A percentile compares a stretch with the other conserved stretches of the same genome.
Conservation (phyloP, 2,113 vertebrate genomes). For the Dasyprocta punctata region DNA sequence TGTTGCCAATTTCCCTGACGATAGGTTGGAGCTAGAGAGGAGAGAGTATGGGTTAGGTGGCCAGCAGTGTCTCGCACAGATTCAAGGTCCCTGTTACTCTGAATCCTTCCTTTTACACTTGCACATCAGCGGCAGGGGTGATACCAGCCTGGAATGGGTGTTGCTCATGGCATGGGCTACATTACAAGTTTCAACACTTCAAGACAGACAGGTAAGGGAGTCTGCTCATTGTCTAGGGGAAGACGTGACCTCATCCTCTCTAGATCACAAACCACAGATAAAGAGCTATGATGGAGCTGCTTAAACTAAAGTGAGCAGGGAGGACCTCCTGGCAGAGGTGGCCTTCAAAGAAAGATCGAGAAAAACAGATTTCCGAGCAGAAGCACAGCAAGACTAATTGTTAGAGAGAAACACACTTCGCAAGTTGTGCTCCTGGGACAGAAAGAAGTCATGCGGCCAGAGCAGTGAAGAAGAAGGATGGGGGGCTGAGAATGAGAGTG, state of each 20-base stretch:
- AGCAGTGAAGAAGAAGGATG: accelerated
- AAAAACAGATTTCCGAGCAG: not conserved
- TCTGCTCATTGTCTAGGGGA: too few species aligned
- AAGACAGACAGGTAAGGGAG: not conserved
- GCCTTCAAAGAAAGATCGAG: not conserved
- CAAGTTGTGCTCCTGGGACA: not conserved
- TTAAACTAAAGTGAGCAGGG: not conserved
- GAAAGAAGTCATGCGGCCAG: not conserved
- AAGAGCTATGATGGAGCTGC: not conserved
- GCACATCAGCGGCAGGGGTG: not conserved
- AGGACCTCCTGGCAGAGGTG: not conserved
- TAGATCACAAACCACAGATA: not conserved
- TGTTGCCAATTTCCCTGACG: not conserved
- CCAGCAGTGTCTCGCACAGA: not conserved
- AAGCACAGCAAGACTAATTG: not conserved
- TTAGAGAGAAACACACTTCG: accelerated
- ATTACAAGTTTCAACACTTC: accelerated
- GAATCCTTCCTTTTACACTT: too few species aligned
- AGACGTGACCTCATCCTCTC: not conserved
- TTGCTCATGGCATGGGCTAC: accelerated
- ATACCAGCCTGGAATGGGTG: accelerated
- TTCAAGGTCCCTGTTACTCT: too few species aligned
- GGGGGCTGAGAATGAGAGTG: not conserved
- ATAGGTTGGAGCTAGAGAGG: not conserved
- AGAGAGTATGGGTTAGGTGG: not conserved